Conservation (phyloP, 2,888 invertebrate genomes). For the Thumatha senex region DNA sequence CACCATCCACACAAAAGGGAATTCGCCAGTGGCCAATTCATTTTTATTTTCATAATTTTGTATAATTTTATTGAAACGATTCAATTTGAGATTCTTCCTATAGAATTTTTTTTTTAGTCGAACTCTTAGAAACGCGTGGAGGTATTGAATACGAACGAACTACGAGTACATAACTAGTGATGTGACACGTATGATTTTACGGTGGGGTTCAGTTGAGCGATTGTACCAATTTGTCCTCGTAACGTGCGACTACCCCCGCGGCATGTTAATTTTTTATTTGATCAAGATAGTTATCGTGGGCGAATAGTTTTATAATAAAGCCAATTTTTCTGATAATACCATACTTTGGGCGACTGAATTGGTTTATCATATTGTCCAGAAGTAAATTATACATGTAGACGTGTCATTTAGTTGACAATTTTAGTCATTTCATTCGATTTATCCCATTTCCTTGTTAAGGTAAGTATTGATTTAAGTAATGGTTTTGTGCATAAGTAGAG, state of each 20-base stretch:
- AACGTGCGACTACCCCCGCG: constrained; percentile 60
- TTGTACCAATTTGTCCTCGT: constrained; percentile 69
- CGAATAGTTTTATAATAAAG: constrained; percentile 77
- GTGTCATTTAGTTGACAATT: constrained; percentile 75
- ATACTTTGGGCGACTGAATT: constrained; percentile 55
- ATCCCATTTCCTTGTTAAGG: constrained; percentile 64
- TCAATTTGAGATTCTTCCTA: constrained; percentile 40
- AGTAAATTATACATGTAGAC: constrained; percentile 66
- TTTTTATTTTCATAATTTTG: constrained; percentile 64
- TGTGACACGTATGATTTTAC: constrained; percentile 44
- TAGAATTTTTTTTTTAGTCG: constrained; percentile 21
- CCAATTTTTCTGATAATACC: constrained; percentile 79
- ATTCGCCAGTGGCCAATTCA: constrained; percentile 33
- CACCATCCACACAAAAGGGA: constrained; percentile 20
- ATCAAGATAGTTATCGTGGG: constrained; percentile 71
- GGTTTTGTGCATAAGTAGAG: background rate
- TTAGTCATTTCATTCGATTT: constrained; percentile 71
- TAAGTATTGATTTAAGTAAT: constrained; percentile 46
- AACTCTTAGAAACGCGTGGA: constrained; percentile 9
- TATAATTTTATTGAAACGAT: constrained; percentile 64
- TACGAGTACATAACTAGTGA: constrained; percentile 25
- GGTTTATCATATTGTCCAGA: constrained; percentile 58
- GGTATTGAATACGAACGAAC: constrained; percentile 11
- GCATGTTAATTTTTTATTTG: constrained; percentile 76
- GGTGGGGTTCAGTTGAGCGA: constrained; percentile 51